Base-by-base conservation (phyloP, 2,797 vertebrate species). In the Neosalanx taihuensis region DNA sequence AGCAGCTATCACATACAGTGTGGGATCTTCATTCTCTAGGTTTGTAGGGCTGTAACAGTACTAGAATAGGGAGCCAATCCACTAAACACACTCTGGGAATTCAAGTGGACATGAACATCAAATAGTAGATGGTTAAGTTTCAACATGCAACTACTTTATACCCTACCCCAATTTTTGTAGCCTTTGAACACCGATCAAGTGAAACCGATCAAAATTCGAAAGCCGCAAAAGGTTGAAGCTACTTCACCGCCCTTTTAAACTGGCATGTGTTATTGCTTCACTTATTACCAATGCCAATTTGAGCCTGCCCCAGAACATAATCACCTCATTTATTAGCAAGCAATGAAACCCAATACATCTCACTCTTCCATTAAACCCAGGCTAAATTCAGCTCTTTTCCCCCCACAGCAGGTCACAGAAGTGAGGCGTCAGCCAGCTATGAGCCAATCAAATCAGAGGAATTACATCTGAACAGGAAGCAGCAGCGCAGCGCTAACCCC, bases 391-490 rank as follows among this genome's bases (percentile, higher is more conserved):
- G 70, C 76, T 73, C 68, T 71, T 68, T 58, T 77, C 79, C 69
- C 72, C 31, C 76, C 66, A 71, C 59, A 73, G 67, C 60, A n/a
- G 30, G 62, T 33, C 18, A 20, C 31, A 2, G 6, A 18, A 64
- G 31, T 37, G 68, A 67, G 72, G 70, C 63, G 62, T 67, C 72
- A 77, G 80, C 64, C 67, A 77, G 75, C 64, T 67, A 63, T 46
- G 37, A 71, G 59, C 70, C 64, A 59, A 82, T 85, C 76, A 79
- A 18, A 70, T 58, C 56, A 66, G 10, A 20, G 66, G 58, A 37
- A 80, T 76, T 72, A 63, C 73, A 79, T 75, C 63, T 7, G 46
- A 58, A 37, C 26, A 78, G 74, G 73, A 76, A 74, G 37, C 3
- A 58, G 18, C 37, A 63, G 53, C 58, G 53, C 75, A n/a, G 64